Evolutionary conservation across 2,888 invertebrate species (phyloP).

Genomic region (Lepidochrysops patricia): DNA sequence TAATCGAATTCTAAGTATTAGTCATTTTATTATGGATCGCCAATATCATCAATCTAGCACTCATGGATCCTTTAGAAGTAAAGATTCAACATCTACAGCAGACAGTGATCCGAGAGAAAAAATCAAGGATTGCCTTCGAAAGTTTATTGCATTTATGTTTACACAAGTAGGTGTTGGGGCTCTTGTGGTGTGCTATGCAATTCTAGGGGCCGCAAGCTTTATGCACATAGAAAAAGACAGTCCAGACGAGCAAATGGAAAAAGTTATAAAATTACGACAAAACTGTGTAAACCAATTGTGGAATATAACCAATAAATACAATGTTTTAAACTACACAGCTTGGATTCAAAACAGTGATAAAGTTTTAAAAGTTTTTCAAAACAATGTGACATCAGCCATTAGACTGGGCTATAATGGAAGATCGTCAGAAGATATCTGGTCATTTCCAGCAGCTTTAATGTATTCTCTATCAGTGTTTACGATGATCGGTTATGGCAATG

Average conservation of each 20-base stretch:
- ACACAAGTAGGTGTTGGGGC: constrained; percentile 94
- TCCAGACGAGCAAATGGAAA: constrained; percentile 63
- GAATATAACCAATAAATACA: constrained; percentile 78
- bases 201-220: constrained; percentile 88
- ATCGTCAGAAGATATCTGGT: constrained; percentile 83
- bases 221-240: constrained; percentile 82
- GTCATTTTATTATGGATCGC: constrained; percentile 46
- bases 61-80: constrained; percentile 78
- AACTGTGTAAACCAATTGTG: constrained; percentile 79
- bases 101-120: constrained; percentile 82
- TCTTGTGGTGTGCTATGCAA: constrained; percentile 88
- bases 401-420: constrained; percentile 84
- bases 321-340: constrained; percentile 79
- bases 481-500: constrained; percentile 93
- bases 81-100: constrained; percentile 79
- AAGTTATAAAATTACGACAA: constrained; percentile 66
- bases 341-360: constrained; percentile 77
- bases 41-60: constrained; percentile 51
- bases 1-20: constrained; percentile 18
- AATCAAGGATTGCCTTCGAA: constrained; percentile 88
- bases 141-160: constrained; percentile 92
- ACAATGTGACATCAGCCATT: constrained; percentile 77
- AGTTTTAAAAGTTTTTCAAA: constrained; percentile 79
- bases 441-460: constrained; percentile 91
- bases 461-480: constrained; percentile 91